Evolutionary conservation across 2,113 vertebrate genomes (phyloP), one percentile per base, ranked within the genome.

Genomic region (Ascaphus truei): DNA sequence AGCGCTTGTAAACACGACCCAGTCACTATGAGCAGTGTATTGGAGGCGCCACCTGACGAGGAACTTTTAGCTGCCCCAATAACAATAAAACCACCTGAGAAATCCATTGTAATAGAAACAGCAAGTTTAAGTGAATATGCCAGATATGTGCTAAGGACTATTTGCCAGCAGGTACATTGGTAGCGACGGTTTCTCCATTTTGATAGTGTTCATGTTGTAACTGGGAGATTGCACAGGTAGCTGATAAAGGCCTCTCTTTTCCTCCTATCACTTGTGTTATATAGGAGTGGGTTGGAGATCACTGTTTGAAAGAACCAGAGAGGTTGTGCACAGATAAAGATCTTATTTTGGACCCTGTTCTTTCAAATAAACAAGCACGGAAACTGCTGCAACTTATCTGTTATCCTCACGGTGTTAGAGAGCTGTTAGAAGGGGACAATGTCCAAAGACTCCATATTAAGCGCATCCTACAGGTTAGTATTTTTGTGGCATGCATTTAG

Each of bases 221-320:
- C n/a, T n/a, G n/a, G n/a, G n/a, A n/a, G n/a, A n/a, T n/a, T n/a
- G n/a, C n/a, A n/a, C n/a, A n/a, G n/a, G n/a, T n/a, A n/a, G n/a
- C n/a, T n/a, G n/a, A n/a, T n/a, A n/a, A n/a, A n/a, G n/a, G 25
- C n/a, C 2, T 16, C 11, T 11, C 11, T 50, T 50, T 25, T 34
- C 4, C 25, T 34, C 4, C 25, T 13, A 20, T 63, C 20, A 16
- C 0, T 78, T 72, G 0, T 64, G 7, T 74, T 73, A 18, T 73
- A 18, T 73, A 91, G 89, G 88, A 91, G 18, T 90, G 89, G 88
- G 85, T 91, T 31, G 90, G 90, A 76, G 90, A 91, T 18, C 90
- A 89, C 41, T 91, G 90, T 51, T 69, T 91, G 41, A 89, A 88
- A 16, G 88, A 91, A 56, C 89, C 89, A 0, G 86, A 90, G 63